phyloP scores from a whole-genome alignment of 2,888 invertebrate species.

The Polylopha cassiicola region DNA sequence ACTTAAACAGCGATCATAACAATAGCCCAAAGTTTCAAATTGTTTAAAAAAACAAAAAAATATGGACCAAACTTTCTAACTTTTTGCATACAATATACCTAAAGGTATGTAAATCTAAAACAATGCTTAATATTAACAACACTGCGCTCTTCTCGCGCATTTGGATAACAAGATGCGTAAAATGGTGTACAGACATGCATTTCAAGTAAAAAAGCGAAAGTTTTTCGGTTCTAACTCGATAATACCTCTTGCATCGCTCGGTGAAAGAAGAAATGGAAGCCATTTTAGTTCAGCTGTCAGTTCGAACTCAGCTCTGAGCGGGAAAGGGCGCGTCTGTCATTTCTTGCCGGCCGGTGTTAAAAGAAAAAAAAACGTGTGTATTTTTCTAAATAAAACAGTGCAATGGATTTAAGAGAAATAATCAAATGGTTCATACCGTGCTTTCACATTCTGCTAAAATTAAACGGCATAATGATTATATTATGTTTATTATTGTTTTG shows the following conservation, averaged over 20 bases:
- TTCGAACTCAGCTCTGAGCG: slow-evolving; percentile 38
- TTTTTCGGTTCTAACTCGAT: slow-evolving; percentile 20
- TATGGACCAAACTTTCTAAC: slow-evolving; percentile 18
- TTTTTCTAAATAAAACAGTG: slow-evolving; percentile 20
- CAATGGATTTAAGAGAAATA: slow-evolving; percentile 69
- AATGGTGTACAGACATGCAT: slow-evolving; percentile 43
- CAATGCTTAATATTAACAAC: slow-evolving; percentile 4
- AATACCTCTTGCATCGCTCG: slow-evolving; percentile 29
- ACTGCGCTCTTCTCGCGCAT: slow-evolving; percentile 8
- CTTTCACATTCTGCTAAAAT: slow-evolving; percentile 59
- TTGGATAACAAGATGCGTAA: slow-evolving; percentile 21
- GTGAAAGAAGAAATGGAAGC: slow-evolving; percentile 63
- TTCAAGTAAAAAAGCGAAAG: slow-evolving; percentile 50
- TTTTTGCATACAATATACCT: too few species aligned
- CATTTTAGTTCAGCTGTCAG: slow-evolving; percentile 38
- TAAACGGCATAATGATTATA: slow-evolving; percentile 37
- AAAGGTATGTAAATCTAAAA: slow-evolving; percentile 5
- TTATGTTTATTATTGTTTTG: slow-evolving; percentile 58
- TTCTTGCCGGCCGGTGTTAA: slow-evolving; percentile 1
- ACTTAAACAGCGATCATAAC: too few species aligned
- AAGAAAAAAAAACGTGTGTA: slow-evolving; percentile 15
- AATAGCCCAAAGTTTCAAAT: too few species aligned
- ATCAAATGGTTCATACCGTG: slow-evolving; percentile 73
- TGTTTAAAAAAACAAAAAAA: slow-evolving; percentile 15
- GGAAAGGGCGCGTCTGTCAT: slow-evolving; percentile 41